Percentiles rank a stretch among this genome's conserved stretches.
Conservation (phyloP, 2,113 vertebrate genomes). For the Actenoides hombroni region DNA sequence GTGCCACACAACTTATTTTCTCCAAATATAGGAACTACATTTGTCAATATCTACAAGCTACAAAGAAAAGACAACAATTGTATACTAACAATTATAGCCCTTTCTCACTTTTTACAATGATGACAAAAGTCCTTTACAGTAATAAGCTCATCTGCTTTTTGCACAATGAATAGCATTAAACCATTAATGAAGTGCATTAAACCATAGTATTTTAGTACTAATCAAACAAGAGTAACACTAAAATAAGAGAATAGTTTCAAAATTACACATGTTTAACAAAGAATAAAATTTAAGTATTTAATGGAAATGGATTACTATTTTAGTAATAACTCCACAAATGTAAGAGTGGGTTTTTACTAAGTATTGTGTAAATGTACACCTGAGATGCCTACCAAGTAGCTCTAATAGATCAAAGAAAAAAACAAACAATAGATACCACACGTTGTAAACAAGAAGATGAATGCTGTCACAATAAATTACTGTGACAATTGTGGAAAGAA, state of each 20-base stretch:
- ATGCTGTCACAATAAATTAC: not conserved
- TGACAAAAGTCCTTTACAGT: not conserved
- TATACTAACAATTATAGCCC: not conserved
- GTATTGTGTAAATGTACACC: not conserved
- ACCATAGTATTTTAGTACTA: not conserved
- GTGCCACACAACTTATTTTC: not conserved
- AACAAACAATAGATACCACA: not conserved
- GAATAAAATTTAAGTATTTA: not conserved
- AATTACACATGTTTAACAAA: not conserved
- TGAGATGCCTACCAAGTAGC: not conserved
- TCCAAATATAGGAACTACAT: not conserved
- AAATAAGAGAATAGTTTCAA: not conserved
- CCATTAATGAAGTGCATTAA: not conserved
- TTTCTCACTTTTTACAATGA: not conserved
- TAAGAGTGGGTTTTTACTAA: not conserved
- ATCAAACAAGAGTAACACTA: not conserved
- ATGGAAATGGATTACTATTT: not conserved
- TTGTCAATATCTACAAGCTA: not conserved
- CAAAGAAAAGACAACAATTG: not conserved
- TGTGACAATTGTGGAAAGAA: not conserved
- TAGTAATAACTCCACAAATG: not conserved
- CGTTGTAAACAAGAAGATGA: not conserved
- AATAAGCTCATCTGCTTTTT: not conserved
- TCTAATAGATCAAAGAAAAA: not conserved
- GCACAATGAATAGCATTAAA: not conserved